Conservation (phyloP, 92 coral and sea anemone species). For the Heliopora coerulea region DNA sequence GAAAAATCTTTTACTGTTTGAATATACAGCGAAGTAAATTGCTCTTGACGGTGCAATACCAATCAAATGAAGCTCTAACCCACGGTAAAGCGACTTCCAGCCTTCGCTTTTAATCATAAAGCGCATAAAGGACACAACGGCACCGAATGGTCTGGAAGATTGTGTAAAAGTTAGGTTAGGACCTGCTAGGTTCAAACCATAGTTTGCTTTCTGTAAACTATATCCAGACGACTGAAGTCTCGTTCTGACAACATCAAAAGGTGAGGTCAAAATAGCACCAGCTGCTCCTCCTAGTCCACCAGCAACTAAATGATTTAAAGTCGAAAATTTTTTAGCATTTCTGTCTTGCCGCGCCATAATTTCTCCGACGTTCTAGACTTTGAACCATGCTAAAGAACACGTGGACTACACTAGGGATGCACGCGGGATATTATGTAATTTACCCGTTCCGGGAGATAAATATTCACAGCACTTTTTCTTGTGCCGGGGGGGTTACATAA, state of each 20-base stretch:
- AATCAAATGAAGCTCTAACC: constrained; percentile 46
- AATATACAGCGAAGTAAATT: constrained; percentile 48
- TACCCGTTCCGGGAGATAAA: too few relatives aligned
- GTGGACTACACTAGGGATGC: too few relatives aligned
- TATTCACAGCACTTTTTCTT: too few relatives aligned
- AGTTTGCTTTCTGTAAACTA: constrained; percentile 39
- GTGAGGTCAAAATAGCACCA: constrained; percentile 43
- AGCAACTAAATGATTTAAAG: constrained; percentile 39
- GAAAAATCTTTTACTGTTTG: constrained; percentile 33
- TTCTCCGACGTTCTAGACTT: background rate
- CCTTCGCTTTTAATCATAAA: constrained; percentile 53
- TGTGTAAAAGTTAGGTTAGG: constrained; percentile 10
- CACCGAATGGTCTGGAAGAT: constrained; percentile 35
- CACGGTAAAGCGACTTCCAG: constrained; percentile 40
- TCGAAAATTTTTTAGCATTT: constrained; percentile 19
- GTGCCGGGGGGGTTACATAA: constrained; percentile 8
- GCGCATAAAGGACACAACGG: constrained; percentile 42
- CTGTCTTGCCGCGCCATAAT: background rate
- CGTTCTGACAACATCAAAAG: constrained; percentile 53
- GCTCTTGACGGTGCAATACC: constrained; percentile 53
- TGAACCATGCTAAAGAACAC: too few relatives aligned
- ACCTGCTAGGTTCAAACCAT: constrained; percentile 46
- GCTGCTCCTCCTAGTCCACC: constrained; percentile 52
- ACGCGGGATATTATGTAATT: too few relatives aligned
- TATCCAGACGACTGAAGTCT: constrained; percentile 57